Percentiles rank a stretch among this genome's conserved stretches.
Evolutionary conservation across 1,140 invertebrate genomes (phyloP).

Genomic region (Muscidifurax raptorellus): DNA sequence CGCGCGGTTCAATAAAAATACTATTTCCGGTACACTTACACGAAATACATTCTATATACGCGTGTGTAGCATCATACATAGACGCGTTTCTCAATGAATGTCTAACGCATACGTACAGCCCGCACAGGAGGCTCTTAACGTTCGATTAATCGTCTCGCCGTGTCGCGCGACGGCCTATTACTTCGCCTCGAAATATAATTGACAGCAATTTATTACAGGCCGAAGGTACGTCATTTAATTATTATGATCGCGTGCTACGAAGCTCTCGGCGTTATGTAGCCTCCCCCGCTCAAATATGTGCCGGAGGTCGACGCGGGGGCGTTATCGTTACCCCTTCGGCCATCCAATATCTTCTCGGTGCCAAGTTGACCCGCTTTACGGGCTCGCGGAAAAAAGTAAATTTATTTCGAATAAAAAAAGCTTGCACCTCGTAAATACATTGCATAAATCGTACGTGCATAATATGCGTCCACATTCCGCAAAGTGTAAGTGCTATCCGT

Average conservation of each 20-base stretch:
- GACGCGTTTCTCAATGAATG: neutral
- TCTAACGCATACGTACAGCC: neutral
- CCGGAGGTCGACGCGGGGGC: neutral
- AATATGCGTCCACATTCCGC: too few relatives aligned
- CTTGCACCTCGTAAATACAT: too few relatives aligned
- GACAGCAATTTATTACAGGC: conserved; percentile 18
- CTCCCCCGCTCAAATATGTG: neutral
- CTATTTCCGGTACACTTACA: neutral
- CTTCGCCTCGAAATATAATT: conserved; percentile 22
- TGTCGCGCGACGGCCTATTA: neutral
- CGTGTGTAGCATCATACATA: too few relatives aligned
- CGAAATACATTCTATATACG: neutral
- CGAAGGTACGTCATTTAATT: conserved; percentile 5
- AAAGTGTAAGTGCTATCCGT: too few relatives aligned
- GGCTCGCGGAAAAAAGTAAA: too few relatives aligned
- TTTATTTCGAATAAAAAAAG: too few relatives aligned
- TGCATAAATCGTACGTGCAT: too few relatives aligned
- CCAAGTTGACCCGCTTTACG: too few relatives aligned
- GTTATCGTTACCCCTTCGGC: neutral
- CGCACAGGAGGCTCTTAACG: neutral
- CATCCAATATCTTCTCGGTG: neutral
- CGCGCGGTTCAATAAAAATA: too few relatives aligned
- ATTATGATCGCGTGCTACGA: conserved; percentile 14
- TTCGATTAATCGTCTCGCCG: conserved; percentile 5
- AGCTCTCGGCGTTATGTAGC: neutral